Evolutionary conservation across 1,140 invertebrate species (phyloP), one percentile per base, ranked within the genome.

Genomic region (Rhopalosiphum maidis): DNA sequence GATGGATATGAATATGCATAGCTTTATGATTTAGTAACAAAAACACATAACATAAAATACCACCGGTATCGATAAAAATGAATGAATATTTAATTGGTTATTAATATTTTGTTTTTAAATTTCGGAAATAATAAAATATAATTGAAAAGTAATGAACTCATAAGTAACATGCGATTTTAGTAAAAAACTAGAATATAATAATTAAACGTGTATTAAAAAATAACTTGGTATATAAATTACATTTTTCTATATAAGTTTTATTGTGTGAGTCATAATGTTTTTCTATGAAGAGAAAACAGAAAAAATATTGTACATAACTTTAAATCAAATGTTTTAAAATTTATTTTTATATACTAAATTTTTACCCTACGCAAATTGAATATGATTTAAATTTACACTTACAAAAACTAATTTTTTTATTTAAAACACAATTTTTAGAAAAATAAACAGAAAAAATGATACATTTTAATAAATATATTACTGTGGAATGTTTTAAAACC

Each of bases 381-480:
- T 77, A 77, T 77, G n/a, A 77, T 77, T 18, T n/a, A n/a, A n/a
- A 77, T 77, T 21, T 77, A 77, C n/a, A 77, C 4, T n/a, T 18
- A 77, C n/a, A 3, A 77, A n/a, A 77, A 77, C 6, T 2, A 6
- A 6, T n/a, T 77, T n/a, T 68, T n/a, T 18, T 68, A 68, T 68
- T 68, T n/a, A 6, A 68, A n/a, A 68, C n/a, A 15, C 60, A 68
- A n/a, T n/a, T n/a, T 68, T 68, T 8, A 5, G 1, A 4, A n/a
- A 77, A n/a, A 77, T n/a, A n/a, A n/a, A n/a, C 15, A n/a, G 30
- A 68, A 5, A n/a, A 77, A 77, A n/a, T n/a, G 4, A n/a, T 77
- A n/a, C 60, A 77, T 15, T 77, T n/a, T 77, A 30, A 77, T 77
- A 77, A 68, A 77, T 77, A 77, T 77, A 77, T 77, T 77, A 77